A percentile compares a stretch with the other conserved stretches of the same genome.
Evolutionary conservation across 2,888 invertebrate genomes (phyloP).

Genomic region (Xanthia icteritia): DNA sequence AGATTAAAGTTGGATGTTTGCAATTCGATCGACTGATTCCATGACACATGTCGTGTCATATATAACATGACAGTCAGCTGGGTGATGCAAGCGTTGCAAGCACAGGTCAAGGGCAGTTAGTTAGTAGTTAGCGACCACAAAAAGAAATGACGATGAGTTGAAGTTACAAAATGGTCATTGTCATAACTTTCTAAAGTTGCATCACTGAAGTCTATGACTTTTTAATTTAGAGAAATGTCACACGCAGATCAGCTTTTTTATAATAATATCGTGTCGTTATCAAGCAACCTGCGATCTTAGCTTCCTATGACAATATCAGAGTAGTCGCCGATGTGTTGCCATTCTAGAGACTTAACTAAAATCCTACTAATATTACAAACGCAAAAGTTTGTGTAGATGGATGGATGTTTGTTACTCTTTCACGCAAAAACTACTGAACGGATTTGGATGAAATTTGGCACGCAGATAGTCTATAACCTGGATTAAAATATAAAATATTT

Average conservation of each 20-base stretch:
- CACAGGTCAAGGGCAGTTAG: slow-evolving; percentile 18
- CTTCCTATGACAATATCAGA: not conserved
- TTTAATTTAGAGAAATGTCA: not conserved
- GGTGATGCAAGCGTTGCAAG: slow-evolving; percentile 18
- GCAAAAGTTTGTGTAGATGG: too few species aligned
- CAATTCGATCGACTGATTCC: not conserved
- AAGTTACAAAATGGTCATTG: not conserved
- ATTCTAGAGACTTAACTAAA: not conserved
- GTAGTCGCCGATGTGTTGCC: not conserved
- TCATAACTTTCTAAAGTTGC: slow-evolving; percentile 27
- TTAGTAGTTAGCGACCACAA: not conserved
- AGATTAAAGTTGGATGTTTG: not conserved
- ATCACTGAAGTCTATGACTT: slow-evolving; percentile 9
- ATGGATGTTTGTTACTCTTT: too few species aligned
- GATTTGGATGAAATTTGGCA: too few species aligned
- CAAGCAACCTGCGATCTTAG: not conserved
- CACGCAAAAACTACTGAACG: too few species aligned
- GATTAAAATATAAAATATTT: too few species aligned
- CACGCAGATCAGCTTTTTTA: not conserved
- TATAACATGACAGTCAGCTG: not conserved
- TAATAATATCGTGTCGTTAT: not conserved
- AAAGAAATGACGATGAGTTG: slow-evolving; percentile 18
- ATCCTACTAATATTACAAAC: too few species aligned
- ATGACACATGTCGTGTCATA: slow-evolving; percentile 1
- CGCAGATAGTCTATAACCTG: too few species aligned